Evolutionary conservation across 2,888 invertebrate species (phyloP), one percentile per base, ranked within the genome.

Genomic region (Ferdinandea cuprea): DNA sequence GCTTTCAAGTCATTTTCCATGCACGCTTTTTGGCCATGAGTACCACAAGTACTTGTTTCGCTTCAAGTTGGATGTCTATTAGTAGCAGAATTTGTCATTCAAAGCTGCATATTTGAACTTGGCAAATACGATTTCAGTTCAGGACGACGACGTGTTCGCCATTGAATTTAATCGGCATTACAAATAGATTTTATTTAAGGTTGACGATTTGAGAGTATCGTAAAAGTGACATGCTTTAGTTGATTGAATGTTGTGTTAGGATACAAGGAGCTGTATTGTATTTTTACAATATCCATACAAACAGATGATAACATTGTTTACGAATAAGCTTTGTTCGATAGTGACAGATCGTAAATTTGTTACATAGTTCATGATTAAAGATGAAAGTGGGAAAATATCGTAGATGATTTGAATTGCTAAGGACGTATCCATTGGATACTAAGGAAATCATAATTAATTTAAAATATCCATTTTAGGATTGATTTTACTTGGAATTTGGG

Each of bases 1-100:
- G 44, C 59, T 59, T 17, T 58, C 58, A 42, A 58, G 58, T 40
- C 8, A 28, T 58, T 58, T 40, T 40, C 37, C 3, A 11, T 13
- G n/a, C 37, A 37, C 3, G 13, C 6, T 4, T 32, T 8, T 32
- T 6, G 15, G 2, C 2, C 40, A 37, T 6, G 37, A 37, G 13
- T 19, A 44, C 17, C 17, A 1, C 44, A 44, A 8, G 7, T 13
- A n/a, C 15, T 40, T 40, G 40, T 13, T 40, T 13, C 40, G 13
- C 40, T 5, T 13, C 40, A 15, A 40, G 40, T 15, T 40, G 15
- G 1, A 7, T 40, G 13, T 15, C 13, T 40, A 6, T 13, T 40
- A 13, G 40, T 40, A 13, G 40, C n/a, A 40, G n/a, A 13, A 54
- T 35, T 54, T 50, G 15, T 50, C 50, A 50, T 48, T 40, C 13